Base-by-base conservation (phyloP, 2,113 vertebrate species). In the Azemiops feae region DNA sequence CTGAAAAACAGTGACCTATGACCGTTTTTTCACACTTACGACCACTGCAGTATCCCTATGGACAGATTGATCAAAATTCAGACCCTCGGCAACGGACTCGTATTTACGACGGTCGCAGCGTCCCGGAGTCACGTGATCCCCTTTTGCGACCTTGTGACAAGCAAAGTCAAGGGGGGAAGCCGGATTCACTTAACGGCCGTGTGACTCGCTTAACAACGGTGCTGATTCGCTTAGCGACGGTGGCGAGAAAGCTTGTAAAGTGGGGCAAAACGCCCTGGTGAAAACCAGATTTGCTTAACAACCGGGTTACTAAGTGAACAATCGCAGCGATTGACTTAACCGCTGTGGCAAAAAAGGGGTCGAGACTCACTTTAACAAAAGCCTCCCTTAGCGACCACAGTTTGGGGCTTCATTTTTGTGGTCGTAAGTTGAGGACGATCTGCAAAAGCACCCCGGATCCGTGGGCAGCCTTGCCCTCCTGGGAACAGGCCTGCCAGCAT, bases 211-310 rank as follows among this genome's bases (percentile, higher is more conserved):
- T 64, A n/a, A 14, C 4, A 1, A 14, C 4, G 0, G 30, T 10
- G 1, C 0, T 1, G 10, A 60, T 3, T 27, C 58, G 3, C 10
- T 60, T 9, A 58, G 3, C 23, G 0, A 54, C 18, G 16, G 5
- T 1, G 18, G 54, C 0, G 8, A 25, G 23, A 58, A 60, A 11
- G 58, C 3, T 27, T 0, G 9, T 64, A 64, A 64, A 30, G 12
- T 1, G 27, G 30, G 60, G 3, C 27, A 4, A 64, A 64, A 30
- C 10, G 9, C 23, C 47, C 47, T 9, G 47, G 47, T 50, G 5
- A 50, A 50, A 50, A 50, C 47, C 47, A 8, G 47, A 9, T 50
- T 50, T 8, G 47, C 47, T 50, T 50, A 9, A 50, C 47, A 9
- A 50, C 47, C 47, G 9, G 47, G 47, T 50, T 8, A 50, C 47